Conservation (phyloP, 2,888 invertebrate species). For the Neoascia interrupta region DNA sequence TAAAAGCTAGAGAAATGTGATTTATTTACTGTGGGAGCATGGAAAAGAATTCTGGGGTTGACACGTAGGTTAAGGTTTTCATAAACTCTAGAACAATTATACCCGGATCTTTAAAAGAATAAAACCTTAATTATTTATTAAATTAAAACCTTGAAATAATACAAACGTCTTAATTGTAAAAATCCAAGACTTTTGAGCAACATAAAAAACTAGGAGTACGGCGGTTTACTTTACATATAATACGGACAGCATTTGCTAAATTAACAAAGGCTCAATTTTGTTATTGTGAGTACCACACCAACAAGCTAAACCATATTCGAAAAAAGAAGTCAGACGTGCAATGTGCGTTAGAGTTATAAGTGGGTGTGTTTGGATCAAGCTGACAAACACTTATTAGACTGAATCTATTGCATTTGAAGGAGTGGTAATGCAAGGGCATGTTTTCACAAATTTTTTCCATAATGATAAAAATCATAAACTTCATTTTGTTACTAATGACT, state of each 20-base stretch:
- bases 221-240: too few relatives aligned
- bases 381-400: neutral
- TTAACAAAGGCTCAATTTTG: neutral
- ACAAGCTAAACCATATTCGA: conserved; percentile 10
- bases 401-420: neutral
- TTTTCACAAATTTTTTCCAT: neutral
- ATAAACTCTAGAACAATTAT: neutral
- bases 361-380: neutral
- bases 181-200: neutral
- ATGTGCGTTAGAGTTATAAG: neutral
- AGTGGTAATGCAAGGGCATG: neutral
- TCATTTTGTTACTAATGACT: conserved; percentile 23
- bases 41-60: neutral
- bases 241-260: conserved; percentile 13
- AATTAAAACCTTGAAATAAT: too few relatives aligned
- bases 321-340: conserved; percentile 5
- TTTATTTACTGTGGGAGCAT: neutral
- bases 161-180: too few relatives aligned
- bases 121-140: too few relatives aligned
- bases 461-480: conserved; percentile 28
- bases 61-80: neutral
- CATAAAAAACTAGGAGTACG: neutral
- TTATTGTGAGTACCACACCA: conserved; percentile 2
- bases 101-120: too few relatives aligned
- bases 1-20: neutral